Conservation (phyloP, 2,888 invertebrate species). For the Achlya flavicornis region DNA sequence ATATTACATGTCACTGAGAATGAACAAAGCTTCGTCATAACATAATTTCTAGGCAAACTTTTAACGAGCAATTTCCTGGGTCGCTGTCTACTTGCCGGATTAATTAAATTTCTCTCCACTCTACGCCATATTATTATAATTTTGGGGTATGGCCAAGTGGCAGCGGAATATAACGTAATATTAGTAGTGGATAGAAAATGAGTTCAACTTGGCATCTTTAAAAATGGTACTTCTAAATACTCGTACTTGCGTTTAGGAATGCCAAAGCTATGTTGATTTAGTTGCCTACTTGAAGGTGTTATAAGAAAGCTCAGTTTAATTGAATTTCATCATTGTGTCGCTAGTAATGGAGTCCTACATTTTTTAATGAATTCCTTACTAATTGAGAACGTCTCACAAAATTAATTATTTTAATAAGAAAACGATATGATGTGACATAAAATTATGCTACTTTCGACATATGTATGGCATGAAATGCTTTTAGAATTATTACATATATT, state of each 20-base stretch:
- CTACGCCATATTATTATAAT: constrained; percentile 30
- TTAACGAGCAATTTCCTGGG: constrained; percentile 52
- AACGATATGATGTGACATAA: constrained; percentile 13
- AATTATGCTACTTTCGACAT: not conserved
- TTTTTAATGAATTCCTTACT: constrained; percentile 20
- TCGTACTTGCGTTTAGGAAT: no score
- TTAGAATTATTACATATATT: not conserved
- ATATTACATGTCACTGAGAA: not conserved
- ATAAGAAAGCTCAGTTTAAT: not conserved
- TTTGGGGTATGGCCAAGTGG: constrained; percentile 13
- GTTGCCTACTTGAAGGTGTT: no score
- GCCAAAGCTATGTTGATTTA: no score
- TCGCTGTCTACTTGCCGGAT: constrained; percentile 35
- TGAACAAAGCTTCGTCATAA: constrained; percentile 12
- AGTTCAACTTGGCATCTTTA: no score
- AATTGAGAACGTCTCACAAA: constrained; percentile 26
- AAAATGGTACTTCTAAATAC: no score
- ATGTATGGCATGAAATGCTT: not conserved
- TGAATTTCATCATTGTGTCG: not conserved
- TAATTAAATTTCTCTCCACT: constrained; percentile 44
- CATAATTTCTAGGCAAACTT: constrained; percentile 34
- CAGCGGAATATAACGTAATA: not conserved
- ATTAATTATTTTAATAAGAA: constrained; percentile 21
- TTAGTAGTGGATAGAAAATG: not conserved
- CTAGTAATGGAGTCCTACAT: constrained; percentile 12